These are phyloP conservation scores for Polymixis lichenea DNA, from an alignment of 2,888 invertebrate genomes.

Conservation along the genomic window DNA sequence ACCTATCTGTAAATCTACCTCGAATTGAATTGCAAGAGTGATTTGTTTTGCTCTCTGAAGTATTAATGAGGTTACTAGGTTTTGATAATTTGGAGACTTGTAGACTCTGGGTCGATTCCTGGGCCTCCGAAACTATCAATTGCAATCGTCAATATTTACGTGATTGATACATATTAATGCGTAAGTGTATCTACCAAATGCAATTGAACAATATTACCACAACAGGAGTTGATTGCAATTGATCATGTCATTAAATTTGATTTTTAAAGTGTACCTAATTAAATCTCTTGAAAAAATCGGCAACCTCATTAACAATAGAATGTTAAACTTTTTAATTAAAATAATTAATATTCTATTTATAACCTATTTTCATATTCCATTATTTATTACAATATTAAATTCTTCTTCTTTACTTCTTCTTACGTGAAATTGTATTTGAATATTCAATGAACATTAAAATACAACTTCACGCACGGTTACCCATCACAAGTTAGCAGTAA, in stretches of 20 bases:
- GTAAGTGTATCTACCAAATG: neutral
- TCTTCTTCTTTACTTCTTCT: neutral
- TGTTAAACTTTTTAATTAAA: neutral
- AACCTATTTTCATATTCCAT: neutral
- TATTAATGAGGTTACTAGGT: conserved; percentile 22
- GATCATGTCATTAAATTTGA: neutral
- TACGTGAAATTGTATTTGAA: neutral
- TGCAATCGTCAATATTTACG: neutral
- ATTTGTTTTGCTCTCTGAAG: conserved; percentile 13
- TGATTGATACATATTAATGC: neutral
- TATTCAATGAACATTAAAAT: conserved; percentile 21
- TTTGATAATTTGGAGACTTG: neutral
- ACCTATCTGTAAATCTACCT: conserved; percentile 42
- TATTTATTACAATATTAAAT: neutral
- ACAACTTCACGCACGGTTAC: conserved; percentile 19
- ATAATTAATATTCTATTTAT: neutral
- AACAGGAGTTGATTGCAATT: neutral
- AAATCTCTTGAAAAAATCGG: neutral
- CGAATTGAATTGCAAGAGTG: conserved; percentile 32
- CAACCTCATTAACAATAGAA: neutral
- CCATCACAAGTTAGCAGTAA: conserved; percentile 25
- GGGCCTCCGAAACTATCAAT: neutral
- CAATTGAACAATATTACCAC: neutral
- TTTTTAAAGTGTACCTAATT: neutral
- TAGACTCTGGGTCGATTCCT: neutral